Evolutionary conservation across 2,113 vertebrate species (phyloP), one percentile per base, ranked within the genome.

Genomic region (Eupsittula cactorum): DNA sequence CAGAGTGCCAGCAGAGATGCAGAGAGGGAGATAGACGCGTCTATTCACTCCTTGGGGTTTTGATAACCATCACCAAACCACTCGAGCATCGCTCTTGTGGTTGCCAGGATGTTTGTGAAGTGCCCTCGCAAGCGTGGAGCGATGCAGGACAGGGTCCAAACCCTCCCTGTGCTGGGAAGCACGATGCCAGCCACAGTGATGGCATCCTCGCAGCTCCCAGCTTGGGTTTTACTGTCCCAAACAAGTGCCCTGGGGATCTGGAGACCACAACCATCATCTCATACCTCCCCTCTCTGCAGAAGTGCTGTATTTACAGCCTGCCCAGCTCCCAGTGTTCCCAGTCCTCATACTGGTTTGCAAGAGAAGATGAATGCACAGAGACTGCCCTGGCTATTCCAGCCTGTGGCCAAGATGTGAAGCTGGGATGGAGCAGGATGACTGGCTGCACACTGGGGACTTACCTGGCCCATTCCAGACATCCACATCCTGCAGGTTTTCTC

Each of bases 391-490:
- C 23, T 18, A 63, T 37, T 57, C 75, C 75, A n/a, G 57, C 44
- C 70, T 3, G 0, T 1, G 7, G 7, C 47, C 23, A 59, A 39
- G 37, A 5, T 5, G 3, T 39, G 42, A 35, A n/a, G 12, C 47
- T 3, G 20, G 50, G 33, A 46, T 0, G 11, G 57, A 67, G 53
- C 0, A 0, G 31, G 33, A 44, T 6, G 21, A 59, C 7, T 1
- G 0, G 24, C 7, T 1, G 4, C 17, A 10, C 2, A 2, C 2
- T 3, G 1, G 25, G 75, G 10, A 86, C 96, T 98, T 93, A 99
- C 99, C 99, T 98, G 99, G 99, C 47, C 99, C 98, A 0, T 95
- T 98, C 99, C 99, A 99, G 5, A 44, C 28, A 4, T 96, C 92
- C 13, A 21, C 14, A 13, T 98, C 97, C 60, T 93, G 97, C 0